A percentile compares a stretch with the other conserved stretches of the same genome.
phyloP scores from a whole-genome alignment of 92 coral and sea anemone genomes.

The Phenganax marumi region DNA sequence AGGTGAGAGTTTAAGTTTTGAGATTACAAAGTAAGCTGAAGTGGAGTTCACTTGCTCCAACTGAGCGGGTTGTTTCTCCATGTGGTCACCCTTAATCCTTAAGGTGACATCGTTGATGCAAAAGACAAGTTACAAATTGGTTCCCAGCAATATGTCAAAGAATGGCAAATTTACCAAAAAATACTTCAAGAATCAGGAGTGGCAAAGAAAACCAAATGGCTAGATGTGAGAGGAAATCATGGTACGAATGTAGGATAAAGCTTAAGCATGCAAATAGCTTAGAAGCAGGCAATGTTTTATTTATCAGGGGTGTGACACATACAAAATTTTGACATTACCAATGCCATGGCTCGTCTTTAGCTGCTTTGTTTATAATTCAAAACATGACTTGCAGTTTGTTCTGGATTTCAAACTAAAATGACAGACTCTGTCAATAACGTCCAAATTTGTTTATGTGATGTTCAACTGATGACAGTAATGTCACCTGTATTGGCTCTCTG shows the following conservation, averaged over 20 bases:
- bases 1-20: slow-evolving; percentile 53
- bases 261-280: no score
- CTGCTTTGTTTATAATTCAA: no score
- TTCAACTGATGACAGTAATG: no score
- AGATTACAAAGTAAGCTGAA: neutral
- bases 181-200: slow-evolving; percentile 68
- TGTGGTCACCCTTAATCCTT: neutral
- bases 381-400: no score
- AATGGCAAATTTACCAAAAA: slow-evolving; percentile 76
- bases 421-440: no score
- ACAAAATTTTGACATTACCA: no score
- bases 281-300: no score
- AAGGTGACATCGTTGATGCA: slow-evolving; percentile 96
- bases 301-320: no score
- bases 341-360: no score
- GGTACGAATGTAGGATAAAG: slow-evolving; percentile 36
- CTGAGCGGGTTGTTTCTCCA: neutral
- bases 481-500: no score
- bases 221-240: slow-evolving; percentile 93
- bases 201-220: slow-evolving; percentile 79
- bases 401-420: no score
- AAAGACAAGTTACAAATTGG: slow-evolving; percentile 70
- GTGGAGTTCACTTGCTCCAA: neutral
- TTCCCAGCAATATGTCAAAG: slow-evolving; percentile 82
- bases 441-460: no score